Base-by-base conservation (phyloP, 2,113 vertebrate genomes). In the Dipodomys spectabilis region DNA sequence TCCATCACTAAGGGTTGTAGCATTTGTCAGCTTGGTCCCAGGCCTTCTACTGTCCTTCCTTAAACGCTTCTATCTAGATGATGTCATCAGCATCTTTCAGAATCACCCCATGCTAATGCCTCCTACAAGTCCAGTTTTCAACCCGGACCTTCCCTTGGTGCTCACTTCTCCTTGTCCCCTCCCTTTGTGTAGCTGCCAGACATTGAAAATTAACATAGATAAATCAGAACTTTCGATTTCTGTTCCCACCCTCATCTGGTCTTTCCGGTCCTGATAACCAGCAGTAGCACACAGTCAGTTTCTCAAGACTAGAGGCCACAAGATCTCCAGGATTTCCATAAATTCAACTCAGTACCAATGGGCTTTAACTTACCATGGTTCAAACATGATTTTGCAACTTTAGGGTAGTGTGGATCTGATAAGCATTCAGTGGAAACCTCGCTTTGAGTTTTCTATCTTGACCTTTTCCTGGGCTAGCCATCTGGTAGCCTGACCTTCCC, bases 171-270 rank as follows among this genome's bases (percentile, higher is more conserved):
- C 15, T 3, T 67, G 69, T 44, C 79, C 35, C 75, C 82, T 91
- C 86, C 53, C 0, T 57, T 67, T 79, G 86, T 49, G 16, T 62
- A 57, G 64, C 75, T 81, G 71, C 32, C 53, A 75, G 82, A 25
- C 25, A 11, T 77, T 87, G 64, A 27, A 69, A 45, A 53, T 82
- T 13, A 80, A 60, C 67, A n/a, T 0, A 18, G 71, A 86, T 73
- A 75, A 94, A n/a, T 77, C n/a, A 73, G 32, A 91, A 80, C 83
- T 94, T 92, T 81, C 32, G 1, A 62, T 88, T 92, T 91, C 86
- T 90, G 78, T 90, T 79, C 75, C 79, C 79, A 86, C 95, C 74
- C 80, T 75, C 79, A 30, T 20, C 89, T 68, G 78, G 49, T 65
- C 86, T 85, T 90, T 78, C 65, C 32, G 8, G n/a, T 69, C 75